Conservation (phyloP, 1,140 invertebrate species). For the Apis florea region DNA sequence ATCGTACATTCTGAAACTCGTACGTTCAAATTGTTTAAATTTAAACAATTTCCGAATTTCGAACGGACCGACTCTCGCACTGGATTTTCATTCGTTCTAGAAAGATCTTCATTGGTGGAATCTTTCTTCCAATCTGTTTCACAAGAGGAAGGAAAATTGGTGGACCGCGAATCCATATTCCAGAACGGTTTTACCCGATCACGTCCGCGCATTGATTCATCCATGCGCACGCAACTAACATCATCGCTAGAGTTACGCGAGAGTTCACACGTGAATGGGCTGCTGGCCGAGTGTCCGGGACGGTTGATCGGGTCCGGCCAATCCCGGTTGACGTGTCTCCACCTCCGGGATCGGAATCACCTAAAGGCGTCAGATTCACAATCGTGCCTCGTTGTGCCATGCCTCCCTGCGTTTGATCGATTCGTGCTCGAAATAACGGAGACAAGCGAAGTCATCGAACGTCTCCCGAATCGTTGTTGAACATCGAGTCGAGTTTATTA, state of each 20-base stretch:
- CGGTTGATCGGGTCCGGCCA: slow-evolving; percentile 40
- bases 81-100: too few species aligned
- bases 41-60: not conserved
- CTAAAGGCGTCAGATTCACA: slow-evolving; percentile 42
- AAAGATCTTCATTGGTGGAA: too few species aligned
- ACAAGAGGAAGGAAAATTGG: slow-evolving; percentile 36
- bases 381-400: slow-evolving; percentile 43
- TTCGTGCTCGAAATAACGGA: not conserved
- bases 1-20: not conserved
- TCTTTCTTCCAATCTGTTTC: not conserved
- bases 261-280: slow-evolving; percentile 55
- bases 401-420: slow-evolving; percentile 25
- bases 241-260: slow-evolving; percentile 58
- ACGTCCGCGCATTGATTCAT: slow-evolving; percentile 58
- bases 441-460: not conserved
- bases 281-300: slow-evolving; percentile 35
- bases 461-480: not conserved
- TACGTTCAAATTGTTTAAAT: not conserved
- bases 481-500: too few species aligned
- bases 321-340: slow-evolving; percentile 29
- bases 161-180: slow-evolving; percentile 56
- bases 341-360: slow-evolving; percentile 34
- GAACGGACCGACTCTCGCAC: too few species aligned
- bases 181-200: slow-evolving; percentile 46
- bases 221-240: slow-evolving; percentile 52